Evolutionary conservation across 2,797 vertebrate genomes (phyloP).

Genomic region (Crenichthys baileyi): DNA sequence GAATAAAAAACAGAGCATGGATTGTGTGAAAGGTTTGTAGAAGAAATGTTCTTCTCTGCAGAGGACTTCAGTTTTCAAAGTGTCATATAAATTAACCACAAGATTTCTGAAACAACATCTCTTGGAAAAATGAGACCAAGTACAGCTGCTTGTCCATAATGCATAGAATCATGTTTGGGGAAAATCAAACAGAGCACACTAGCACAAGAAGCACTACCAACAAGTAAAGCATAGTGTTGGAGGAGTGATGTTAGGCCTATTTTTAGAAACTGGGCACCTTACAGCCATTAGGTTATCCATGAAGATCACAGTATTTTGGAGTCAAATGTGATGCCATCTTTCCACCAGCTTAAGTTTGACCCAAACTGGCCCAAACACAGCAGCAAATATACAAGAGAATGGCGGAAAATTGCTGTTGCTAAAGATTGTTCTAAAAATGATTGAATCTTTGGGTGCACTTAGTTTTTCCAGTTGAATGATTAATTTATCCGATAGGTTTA

Average conservation of each 20-base stretch:
- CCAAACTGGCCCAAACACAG: too few species aligned
- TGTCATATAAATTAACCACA: neutral
- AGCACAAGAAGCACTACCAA: neutral
- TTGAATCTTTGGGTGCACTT: too few species aligned
- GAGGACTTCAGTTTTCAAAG: neutral
- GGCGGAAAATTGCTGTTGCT: too few species aligned
- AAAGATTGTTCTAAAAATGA: too few species aligned
- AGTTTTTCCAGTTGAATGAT: neutral
- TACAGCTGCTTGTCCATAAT: neutral
- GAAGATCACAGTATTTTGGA: too few species aligned
- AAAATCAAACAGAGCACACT: neutral
- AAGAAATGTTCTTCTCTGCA: neutral
- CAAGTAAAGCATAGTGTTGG: neutral
- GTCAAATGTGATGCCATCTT: too few species aligned
- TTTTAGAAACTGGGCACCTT: too few species aligned
- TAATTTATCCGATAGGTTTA: neutral
- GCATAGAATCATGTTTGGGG: neutral
- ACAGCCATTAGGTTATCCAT: slow-evolving; percentile 34
- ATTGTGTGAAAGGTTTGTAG: neutral
- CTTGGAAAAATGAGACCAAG: neutral
- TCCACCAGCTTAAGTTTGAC: too few species aligned
- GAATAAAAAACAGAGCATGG: neutral
- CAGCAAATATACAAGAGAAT: too few species aligned
- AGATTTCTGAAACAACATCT: neutral
- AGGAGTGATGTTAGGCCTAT: too few species aligned